Percentiles rank a stretch among this genome's conserved stretches.
Conservation (phyloP, 2,113 vertebrate genomes). For the Puma concolor region DNA sequence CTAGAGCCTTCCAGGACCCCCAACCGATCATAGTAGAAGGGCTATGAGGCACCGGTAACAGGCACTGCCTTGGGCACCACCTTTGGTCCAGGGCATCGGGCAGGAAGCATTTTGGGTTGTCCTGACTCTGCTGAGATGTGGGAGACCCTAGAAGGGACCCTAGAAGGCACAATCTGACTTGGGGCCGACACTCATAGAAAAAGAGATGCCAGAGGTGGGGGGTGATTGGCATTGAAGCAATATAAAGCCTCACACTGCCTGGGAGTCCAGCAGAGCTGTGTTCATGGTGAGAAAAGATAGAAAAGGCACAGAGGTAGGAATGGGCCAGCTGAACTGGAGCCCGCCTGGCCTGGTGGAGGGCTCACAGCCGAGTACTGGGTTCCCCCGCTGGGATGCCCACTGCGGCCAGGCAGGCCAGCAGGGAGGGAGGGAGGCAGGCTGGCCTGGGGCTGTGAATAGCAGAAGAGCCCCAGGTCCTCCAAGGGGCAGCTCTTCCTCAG, state of each 20-base stretch:
- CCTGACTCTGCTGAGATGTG: background rate
- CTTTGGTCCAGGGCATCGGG: rapidly evolving
- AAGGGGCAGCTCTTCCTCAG: rapidly evolving
- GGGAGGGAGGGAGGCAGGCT: background rate
- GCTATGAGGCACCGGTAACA: too few species aligned
- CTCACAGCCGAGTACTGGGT: background rate
- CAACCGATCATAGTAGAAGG: background rate
- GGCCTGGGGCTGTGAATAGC: rapidly evolving
- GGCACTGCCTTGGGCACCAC: background rate
- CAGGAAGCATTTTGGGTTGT: background rate
- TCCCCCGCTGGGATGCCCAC: background rate
- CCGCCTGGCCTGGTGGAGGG: background rate
- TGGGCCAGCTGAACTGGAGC: too few species aligned
- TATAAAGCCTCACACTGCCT: background rate
- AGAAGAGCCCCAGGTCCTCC: rapidly evolving
- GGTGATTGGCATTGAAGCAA: background rate
- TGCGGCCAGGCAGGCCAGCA: rapidly evolving
- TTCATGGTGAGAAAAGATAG: background rate
- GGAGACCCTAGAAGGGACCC: background rate
- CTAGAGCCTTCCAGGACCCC: background rate
- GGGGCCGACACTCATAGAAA: too few species aligned
- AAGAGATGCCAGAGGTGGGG: background rate
- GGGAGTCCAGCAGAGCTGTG: background rate
- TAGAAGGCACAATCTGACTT: background rate
- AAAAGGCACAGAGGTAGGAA: background rate